Base-by-base conservation (phyloP, 2,888 invertebrate species). In the Zootermopsis nevadensis region DNA sequence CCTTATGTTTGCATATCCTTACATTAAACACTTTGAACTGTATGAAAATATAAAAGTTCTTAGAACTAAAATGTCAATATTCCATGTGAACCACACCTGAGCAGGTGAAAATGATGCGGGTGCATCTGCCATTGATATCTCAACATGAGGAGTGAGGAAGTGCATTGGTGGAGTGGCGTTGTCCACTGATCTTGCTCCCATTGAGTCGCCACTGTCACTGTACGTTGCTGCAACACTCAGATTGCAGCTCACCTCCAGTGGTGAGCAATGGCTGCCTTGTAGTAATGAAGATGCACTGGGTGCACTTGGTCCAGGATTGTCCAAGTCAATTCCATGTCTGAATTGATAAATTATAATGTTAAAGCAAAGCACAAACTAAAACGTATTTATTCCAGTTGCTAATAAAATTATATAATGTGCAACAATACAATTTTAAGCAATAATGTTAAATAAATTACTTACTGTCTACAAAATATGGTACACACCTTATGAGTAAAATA, bases 131-230 rank as follows among this genome's bases (percentile, higher is more conserved):
- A 96, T 95, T 67, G 96, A 96, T 89, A 97, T 97, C 91, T 97
- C 97, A 55, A 97, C 96, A 87, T 97, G 97, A 10, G 97, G 97
- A 60, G 97, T 96, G 67, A 97, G 91, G 88, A 97, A 97, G 89
- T 97, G 96, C 96, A 96, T 96, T 0, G 96, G 96, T 22, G 96
- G 96, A 76, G 96, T 96, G 15, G 95, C 95, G 87, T 96, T 96
- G 88, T 96, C 96, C n/a, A 94, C 93, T 0, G 95, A 95, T 83
- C 96, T 91, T 69, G 93, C 94, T 1, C 94, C 94, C 81, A 94
- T 94, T 86, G 96, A 96, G 87, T 96, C 96, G 0, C 96, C 96
- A 86, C 95, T 95, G 88, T 96, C 96, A 66, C 96, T 96, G 87
- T 95, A 94, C 38, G 94, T 95, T n/a, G 95, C 94, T 0, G 93